Evolutionary conservation across 2,888 invertebrate species (phyloP).

Genomic region (Platycnemis pennipes): DNA sequence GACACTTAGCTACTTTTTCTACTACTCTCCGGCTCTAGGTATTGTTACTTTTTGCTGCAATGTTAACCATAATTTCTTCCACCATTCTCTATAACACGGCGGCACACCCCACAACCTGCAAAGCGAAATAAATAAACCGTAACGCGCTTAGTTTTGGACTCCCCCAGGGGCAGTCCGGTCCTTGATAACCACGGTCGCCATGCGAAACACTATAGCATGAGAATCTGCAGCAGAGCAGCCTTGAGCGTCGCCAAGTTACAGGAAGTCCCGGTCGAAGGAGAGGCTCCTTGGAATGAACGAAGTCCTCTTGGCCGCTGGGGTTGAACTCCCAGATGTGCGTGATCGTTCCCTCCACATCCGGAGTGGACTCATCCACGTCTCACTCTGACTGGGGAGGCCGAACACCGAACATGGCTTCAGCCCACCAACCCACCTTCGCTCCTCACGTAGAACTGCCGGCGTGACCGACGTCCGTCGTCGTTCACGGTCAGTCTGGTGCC

Average conservation of each 20-base stretch:
- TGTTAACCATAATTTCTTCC: not conserved
- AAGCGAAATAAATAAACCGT: not conserved
- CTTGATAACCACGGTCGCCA: not conserved
- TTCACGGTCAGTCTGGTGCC: constrained; percentile 72
- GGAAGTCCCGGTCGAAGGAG: too few species aligned
- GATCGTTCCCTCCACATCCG: too few species aligned
- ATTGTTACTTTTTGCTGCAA: not conserved
- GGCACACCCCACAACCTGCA: not conserved
- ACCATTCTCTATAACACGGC: not conserved
- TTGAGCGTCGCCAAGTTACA: too few species aligned
- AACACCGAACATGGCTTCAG: too few species aligned
- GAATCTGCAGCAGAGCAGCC: too few species aligned
- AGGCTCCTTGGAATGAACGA: too few species aligned
- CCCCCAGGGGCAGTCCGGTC: not conserved
- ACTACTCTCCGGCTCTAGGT: not conserved
- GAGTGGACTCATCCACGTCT: too few species aligned
- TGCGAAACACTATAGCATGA: too few species aligned
- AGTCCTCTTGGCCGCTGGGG: too few species aligned
- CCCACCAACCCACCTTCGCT: constrained; percentile 54
- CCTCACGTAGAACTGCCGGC: constrained; percentile 71
- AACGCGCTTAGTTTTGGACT: not conserved
- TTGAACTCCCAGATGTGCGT: too few species aligned
- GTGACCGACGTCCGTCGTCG: constrained; percentile 71
- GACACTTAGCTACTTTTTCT: not conserved
- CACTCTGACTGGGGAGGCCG: too few species aligned